These are phyloP conservation scores for Drosophila neutralis DNA, from an alignment of 2,888 invertebrate genomes.

Conservation along the genomic window DNA sequence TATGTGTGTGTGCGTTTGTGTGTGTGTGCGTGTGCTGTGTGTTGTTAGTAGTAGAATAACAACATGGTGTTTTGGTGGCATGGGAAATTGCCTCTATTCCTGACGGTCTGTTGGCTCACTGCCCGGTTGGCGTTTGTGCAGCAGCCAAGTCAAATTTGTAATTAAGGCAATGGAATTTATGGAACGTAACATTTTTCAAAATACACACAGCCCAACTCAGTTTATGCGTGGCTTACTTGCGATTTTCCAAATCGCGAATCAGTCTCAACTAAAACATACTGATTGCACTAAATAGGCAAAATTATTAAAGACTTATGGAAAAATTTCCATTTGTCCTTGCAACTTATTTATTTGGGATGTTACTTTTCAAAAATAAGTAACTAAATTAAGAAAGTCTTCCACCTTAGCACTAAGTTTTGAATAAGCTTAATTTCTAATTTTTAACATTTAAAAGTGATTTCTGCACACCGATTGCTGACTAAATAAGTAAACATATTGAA, in stretches of 20 bases:
- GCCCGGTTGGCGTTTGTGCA: slow-evolving; percentile 45
- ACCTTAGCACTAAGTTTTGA: background rate
- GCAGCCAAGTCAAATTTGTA: slow-evolving; percentile 76
- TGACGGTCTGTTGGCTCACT: slow-evolving; percentile 50
- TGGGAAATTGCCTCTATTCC: slow-evolving; percentile 19
- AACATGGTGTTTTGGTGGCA: slow-evolving; percentile 24
- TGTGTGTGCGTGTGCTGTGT: background rate
- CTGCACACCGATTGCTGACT: no score
- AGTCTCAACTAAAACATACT: no score
- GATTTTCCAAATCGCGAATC: slow-evolving; percentile 11
- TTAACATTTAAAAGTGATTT: no score
- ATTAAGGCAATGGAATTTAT: slow-evolving; percentile 79
- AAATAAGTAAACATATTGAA: background rate
- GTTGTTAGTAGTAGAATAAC: slow-evolving; percentile 24
- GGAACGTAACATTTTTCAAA: slow-evolving; percentile 74
- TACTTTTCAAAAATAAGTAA: background rate
- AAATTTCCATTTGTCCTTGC: background rate
- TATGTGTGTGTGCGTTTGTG: background rate
- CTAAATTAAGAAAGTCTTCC: background rate
- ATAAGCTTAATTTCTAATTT: rapidly evolving
- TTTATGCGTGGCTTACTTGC: slow-evolving; percentile 35
- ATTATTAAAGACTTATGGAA: background rate
- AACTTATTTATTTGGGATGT: background rate
- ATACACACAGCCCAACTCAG: slow-evolving; percentile 7
- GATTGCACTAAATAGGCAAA: no score